Conservation (phyloP, 92 coral and sea anemone genomes). For the Bergia sp. region DNA sequence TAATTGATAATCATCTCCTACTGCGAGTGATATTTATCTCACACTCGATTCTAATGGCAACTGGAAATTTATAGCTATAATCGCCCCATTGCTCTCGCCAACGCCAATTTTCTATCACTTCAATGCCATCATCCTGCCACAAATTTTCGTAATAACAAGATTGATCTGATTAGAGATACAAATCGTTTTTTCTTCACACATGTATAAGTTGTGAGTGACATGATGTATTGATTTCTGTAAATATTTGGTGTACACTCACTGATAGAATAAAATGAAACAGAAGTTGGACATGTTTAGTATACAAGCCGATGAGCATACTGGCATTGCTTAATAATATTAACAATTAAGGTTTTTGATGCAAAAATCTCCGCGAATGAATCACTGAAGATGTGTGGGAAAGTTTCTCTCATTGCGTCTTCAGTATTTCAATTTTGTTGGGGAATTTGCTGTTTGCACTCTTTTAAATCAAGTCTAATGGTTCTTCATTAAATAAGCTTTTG, state of each 20-base stretch:
- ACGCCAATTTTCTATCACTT: background rate
- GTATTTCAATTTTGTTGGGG: background rate
- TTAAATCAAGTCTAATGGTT: background rate
- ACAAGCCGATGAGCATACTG: background rate
- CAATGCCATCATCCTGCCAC: background rate
- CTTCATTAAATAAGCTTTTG: slow-evolving; percentile 10
- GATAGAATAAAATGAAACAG: no score
- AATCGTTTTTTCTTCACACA: background rate
- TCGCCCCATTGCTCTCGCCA: background rate
- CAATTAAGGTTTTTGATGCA: background rate
- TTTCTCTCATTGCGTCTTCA: background rate
- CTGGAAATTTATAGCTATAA: background rate
- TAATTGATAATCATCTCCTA: background rate
- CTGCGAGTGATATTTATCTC: background rate
- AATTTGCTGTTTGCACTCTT: background rate
- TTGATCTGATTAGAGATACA: background rate
- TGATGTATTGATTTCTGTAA: background rate
- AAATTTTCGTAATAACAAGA: background rate
- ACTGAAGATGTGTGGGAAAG: background rate
- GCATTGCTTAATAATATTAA: background rate
- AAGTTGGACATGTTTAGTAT: background rate
- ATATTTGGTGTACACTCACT: background rate
- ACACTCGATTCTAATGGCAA: background rate
- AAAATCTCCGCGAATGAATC: background rate
- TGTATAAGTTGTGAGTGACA: background rate